These are phyloP conservation scores for Caretta caretta DNA, from an alignment of 2,113 vertebrate genomes.

Conservation along the genomic window DNA sequence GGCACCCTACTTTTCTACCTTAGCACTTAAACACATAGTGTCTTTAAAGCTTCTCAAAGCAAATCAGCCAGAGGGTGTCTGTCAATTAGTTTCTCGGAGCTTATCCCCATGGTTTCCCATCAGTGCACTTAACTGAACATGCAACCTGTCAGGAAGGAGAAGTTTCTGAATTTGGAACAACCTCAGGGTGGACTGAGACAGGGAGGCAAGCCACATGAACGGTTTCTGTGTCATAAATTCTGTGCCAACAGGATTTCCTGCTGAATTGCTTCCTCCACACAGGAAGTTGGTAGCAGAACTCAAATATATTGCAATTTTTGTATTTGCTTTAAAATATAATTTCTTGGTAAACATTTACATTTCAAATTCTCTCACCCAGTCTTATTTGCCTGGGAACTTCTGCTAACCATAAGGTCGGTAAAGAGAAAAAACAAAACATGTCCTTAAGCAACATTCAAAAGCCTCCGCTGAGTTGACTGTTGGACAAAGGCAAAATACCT, in stretches of 20 bases:
- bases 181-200: neutral
- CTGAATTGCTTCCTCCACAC: constrained; percentile 53
- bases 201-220: constrained; percentile 59
- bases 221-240: constrained; percentile 41
- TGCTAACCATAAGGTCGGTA: neutral
- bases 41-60: constrained; percentile 49
- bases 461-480: neutral
- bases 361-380: neutral
- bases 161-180: constrained; percentile 63
- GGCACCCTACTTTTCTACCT: constrained; percentile 40
- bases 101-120: constrained; percentile 46
- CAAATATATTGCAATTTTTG: constrained; percentile 51
- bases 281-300: constrained; percentile 31
- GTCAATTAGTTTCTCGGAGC: constrained; percentile 34
- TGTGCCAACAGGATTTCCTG: constrained; percentile 70
- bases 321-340: constrained; percentile 34
- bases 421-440: neutral
- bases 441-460: constrained; percentile 30
- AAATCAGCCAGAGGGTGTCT: constrained; percentile 32
- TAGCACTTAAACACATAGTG: constrained; percentile 10
- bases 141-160: constrained; percentile 71
- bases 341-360: constrained; percentile 15
- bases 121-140: constrained; percentile 31
- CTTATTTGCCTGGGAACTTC: constrained; percentile 9
- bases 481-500: constrained; percentile 5